Conservation (phyloP, 2,797 vertebrate species). For the Neosalanx taihuensis region DNA sequence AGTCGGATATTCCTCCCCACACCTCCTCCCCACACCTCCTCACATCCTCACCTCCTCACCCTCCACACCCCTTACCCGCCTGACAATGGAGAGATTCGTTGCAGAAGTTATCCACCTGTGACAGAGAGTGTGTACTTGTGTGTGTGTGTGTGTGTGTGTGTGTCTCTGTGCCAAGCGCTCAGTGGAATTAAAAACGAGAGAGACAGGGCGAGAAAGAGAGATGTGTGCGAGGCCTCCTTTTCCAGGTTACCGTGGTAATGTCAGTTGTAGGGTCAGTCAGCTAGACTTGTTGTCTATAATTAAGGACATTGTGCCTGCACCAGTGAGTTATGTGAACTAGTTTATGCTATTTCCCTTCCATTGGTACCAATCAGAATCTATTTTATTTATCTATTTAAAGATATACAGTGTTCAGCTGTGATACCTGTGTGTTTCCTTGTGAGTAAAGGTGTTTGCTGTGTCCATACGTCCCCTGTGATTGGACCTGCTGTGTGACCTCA, state of each 20-base stretch:
- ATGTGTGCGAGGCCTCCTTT: neutral
- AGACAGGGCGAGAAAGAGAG: too few species aligned
- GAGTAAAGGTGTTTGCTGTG: too few species aligned
- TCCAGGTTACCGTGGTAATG: neutral
- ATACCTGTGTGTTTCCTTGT: too few species aligned
- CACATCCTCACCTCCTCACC: slow-evolving; percentile 1
- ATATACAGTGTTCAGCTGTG: too few species aligned
- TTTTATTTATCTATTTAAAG: too few species aligned
- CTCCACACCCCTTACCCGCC: neutral
- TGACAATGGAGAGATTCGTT: slow-evolving; percentile 36
- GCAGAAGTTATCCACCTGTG: slow-evolving; percentile 8
- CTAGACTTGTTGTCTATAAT: neutral
- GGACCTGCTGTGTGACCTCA: too few species aligned
- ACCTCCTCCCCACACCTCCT: neutral
- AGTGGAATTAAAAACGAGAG: slow-evolving; percentile 33
- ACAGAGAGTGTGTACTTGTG: neutral
- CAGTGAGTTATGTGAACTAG: too few species aligned
- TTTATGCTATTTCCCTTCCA: neutral
- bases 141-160: neutral
- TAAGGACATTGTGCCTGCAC: neutral
- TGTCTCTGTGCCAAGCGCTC: slow-evolving; percentile 15
- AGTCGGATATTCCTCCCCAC: neutral
- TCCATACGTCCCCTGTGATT: too few species aligned
- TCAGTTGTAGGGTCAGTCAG: neutral
- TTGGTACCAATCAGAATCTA: too few species aligned